These are phyloP conservation scores for Anoplophora glabripennis DNA, from an alignment of 1,140 invertebrate species.

Conservation along the genomic window DNA sequence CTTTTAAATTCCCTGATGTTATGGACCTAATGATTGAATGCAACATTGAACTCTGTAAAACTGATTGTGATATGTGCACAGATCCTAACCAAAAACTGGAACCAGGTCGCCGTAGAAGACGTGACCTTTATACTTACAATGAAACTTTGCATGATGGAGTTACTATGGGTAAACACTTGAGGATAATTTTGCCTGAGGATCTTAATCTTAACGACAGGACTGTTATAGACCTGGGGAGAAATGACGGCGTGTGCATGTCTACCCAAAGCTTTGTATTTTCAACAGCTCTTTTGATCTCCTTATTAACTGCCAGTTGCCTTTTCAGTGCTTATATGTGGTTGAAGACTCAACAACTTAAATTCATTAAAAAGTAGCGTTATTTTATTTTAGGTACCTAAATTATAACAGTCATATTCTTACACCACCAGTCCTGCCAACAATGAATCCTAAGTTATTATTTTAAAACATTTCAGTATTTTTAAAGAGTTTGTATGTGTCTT, in stretches of 20 bases:
- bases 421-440: conserved; percentile 5
- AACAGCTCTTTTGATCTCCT: conserved; percentile 46
- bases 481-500: conserved; percentile 18
- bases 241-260: conserved; percentile 50
- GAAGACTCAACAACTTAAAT: conserved; percentile 20
- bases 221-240: conserved; percentile 33
- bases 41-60: conserved; percentile 81
- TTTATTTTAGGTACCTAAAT: not conserved
- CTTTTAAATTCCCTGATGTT: conserved; percentile 85
- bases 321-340: conserved; percentile 47
- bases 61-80: conserved; percentile 71
- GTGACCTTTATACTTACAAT: conserved; percentile 51
- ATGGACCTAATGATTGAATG: conserved; percentile 84
- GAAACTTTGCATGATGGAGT: conserved; percentile 56
- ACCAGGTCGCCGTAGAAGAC: conserved; percentile 57
- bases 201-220: conserved; percentile 45
- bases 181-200: conserved; percentile 66
- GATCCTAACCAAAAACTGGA: conserved; percentile 65
- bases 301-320: conserved; percentile 47
- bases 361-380: not conserved
- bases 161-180: conserved; percentile 59
- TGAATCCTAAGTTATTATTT: conserved; percentile 17
- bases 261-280: conserved; percentile 48
- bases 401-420: conserved; percentile 20
- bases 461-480: conserved; percentile 15